Conservation (phyloP, 1,140 invertebrate genomes). For the Magallana angulata region DNA sequence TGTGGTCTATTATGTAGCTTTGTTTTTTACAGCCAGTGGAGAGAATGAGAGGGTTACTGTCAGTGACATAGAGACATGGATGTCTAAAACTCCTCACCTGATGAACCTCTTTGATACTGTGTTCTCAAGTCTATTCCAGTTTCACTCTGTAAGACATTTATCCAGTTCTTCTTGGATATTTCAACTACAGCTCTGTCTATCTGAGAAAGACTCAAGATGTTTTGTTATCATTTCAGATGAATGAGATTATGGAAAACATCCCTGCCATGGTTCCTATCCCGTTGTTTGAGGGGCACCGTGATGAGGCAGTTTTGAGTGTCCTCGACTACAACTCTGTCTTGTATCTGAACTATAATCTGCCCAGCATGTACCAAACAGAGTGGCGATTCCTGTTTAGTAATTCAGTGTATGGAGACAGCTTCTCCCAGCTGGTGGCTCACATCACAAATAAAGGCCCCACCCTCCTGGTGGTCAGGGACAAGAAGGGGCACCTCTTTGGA, state of each 20-base stretch:
- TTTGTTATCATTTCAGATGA: not conserved
- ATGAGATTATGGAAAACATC: slow-evolving; percentile 20
- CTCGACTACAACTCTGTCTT: slow-evolving; percentile 71
- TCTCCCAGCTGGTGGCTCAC: slow-evolving; percentile 73
- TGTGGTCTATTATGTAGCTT: not conserved
- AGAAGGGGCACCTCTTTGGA: slow-evolving; percentile 91
- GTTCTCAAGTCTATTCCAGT: slow-evolving; percentile 46
- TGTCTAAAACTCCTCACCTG: slow-evolving; percentile 63
- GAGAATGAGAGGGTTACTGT: slow-evolving; percentile 40
- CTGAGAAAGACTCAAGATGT: not conserved
- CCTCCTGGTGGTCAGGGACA: slow-evolving; percentile 83
- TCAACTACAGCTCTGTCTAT: not conserved
- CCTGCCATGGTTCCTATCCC: slow-evolving; percentile 40
- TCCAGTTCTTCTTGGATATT: not conserved
- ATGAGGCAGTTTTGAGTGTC: slow-evolving; percentile 56
- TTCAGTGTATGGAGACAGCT: slow-evolving; percentile 76
- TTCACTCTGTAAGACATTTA: slow-evolving; percentile 24
- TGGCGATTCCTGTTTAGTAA: slow-evolving; percentile 78
- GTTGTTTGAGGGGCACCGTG: not conserved
- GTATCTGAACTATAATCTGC: slow-evolving; percentile 74
- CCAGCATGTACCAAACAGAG: slow-evolving; percentile 67
- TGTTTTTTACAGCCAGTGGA: slow-evolving; percentile 7
- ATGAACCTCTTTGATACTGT: slow-evolving; percentile 65
- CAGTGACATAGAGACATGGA: slow-evolving; percentile 63
- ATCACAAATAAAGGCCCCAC: slow-evolving; percentile 75